Base-by-base conservation (phyloP, 2,888 invertebrate species). In the Drepanosiphum platanoidis region DNA sequence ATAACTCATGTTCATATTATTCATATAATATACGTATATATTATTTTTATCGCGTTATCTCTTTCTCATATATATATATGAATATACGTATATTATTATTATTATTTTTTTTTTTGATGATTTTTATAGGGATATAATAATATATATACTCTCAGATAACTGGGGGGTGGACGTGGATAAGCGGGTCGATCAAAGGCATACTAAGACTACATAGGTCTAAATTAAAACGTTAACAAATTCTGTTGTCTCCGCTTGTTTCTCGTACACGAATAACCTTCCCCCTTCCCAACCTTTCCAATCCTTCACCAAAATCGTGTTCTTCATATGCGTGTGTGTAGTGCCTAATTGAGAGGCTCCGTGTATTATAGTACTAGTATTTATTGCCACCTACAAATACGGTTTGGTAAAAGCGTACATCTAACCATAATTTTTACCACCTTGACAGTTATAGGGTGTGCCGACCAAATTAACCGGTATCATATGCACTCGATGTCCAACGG, bases 401-500 rank as follows among this genome's bases (percentile, higher is more conserved):
- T 42, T 36, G 36, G 82, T 84, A 84, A 84, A 83, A 83, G 74
- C 74, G 64, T 64, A 46, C 46, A 66, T 22, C 52, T 15, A 42
- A 58, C 84, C 52, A 77, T 84, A 84, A 75, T 77, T 84, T 77
- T 84, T 84, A 70, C 77, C 68, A 66, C 84, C 77, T 75, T 68
- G 84, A 84, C 84, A 84, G 75, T 77, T 77, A 77, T 84, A 58
- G 84, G 84, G 84, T 84, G 84, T 77, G 84, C 83, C 84, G 84
- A 84, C 84, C 84, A 77, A 84, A 84, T 84, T 68, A 84, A 84
- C 84, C 84, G 84, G 84, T 84, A 84, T 72, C 81, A 71, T 72
- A 46, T 46, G 42, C 75, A n/a, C 68, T 52, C 68, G 68, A 68
- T 52, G 75, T 83, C 74, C 83, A 30, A 81, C 81, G 30, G 74